phyloP scores from a whole-genome alignment of 2,888 invertebrate species.

The Tenthredo mesomela region DNA sequence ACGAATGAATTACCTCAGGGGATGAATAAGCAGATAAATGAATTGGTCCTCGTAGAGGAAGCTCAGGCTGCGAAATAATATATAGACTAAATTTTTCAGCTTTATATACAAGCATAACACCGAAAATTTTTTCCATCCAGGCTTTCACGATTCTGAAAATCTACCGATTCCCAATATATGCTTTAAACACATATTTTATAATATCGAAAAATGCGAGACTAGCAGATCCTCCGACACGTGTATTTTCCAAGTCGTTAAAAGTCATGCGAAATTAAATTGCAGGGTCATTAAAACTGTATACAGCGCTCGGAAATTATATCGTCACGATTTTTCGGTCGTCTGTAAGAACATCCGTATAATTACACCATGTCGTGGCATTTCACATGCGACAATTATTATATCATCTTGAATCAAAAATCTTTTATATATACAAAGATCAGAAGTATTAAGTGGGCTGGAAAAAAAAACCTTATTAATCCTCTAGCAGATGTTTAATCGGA shows the following conservation, averaged over 20 bases:
- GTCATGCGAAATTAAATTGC: neutral
- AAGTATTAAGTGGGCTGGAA: neutral
- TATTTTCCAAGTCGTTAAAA: neutral
- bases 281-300: too few species aligned
- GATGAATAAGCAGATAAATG: neutral
- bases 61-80: neutral
- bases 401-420: neutral
- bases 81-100: neutral
- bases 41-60: neutral
- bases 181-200: neutral
- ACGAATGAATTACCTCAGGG: neutral
- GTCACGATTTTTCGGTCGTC: neutral
- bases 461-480: neutral
- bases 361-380: neutral
- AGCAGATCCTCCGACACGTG: too few species aligned
- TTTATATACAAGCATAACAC: neutral
- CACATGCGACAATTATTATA: neutral
- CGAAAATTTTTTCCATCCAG: neutral
- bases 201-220: neutral
- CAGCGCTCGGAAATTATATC: neutral
- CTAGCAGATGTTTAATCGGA: neutral
- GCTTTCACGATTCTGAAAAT: too few species aligned
- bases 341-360: too few species aligned
- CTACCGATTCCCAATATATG: too few species aligned
- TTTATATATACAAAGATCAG: neutral